Percentiles rank a stretch among this genome's conserved stretches.
Evolutionary conservation across 2,888 invertebrate genomes (phyloP).

Genomic region (Caenorhabditis sp.): DNA sequence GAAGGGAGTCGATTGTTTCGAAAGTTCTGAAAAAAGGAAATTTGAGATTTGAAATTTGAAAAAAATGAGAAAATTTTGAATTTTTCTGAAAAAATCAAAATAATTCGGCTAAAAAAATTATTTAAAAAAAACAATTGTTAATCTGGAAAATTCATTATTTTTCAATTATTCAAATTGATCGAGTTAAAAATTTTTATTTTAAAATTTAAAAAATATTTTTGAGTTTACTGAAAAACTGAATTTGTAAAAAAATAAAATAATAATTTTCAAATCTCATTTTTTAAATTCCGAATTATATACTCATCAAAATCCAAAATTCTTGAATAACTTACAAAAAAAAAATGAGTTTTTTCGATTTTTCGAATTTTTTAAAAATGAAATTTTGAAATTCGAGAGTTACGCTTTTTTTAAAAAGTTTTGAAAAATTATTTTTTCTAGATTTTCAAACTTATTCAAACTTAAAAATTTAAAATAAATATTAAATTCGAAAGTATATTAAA

Average conservation of each 20-base stretch:
- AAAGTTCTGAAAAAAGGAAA: slow-evolving; percentile 33
- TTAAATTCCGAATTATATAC: no score
- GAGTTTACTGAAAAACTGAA: no score
- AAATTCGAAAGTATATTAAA: no score
- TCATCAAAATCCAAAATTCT: not conserved
- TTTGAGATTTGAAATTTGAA: not conserved
- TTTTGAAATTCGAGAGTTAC: no score
- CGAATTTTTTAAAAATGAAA: not conserved
- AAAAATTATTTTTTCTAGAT: no score
- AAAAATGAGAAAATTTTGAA: not conserved
- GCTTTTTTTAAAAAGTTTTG: no score
- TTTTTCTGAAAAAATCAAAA: not conserved
- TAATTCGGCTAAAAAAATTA: no score
- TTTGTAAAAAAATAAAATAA: no score
- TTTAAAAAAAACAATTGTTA: no score
- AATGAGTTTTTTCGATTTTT: not conserved
- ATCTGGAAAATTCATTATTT: slow-evolving; percentile 2
- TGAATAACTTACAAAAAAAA: not conserved
- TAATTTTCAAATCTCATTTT: no score
- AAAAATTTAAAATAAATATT: no score
- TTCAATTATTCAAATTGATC: not conserved
- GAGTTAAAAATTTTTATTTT: not conserved
- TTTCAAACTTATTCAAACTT: no score
- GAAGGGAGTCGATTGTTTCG: slow-evolving; percentile 22
- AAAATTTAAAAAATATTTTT: not conserved